A percentile compares a stretch with the other conserved stretches of the same genome.
Conservation (phyloP, 2,113 vertebrate genomes). For the Shinisaurus crocodilurus region DNA sequence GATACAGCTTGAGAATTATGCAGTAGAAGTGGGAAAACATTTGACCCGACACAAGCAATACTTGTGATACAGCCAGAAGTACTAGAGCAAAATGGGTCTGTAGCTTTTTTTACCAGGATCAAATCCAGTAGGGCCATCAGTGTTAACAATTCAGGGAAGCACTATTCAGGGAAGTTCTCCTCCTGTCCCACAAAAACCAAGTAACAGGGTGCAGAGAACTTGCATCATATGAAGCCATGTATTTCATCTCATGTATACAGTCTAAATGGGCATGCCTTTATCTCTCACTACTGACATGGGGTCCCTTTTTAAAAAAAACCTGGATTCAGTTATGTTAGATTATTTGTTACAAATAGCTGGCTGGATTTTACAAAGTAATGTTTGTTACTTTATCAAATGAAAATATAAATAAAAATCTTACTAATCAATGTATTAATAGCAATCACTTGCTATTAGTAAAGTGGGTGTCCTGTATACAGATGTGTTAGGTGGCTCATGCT, state of each 20-base stretch:
- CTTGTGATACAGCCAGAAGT: not conserved
- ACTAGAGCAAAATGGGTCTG: not conserved
- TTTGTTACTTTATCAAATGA: no score
- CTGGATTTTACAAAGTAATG: not conserved
- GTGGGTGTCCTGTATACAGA: not conserved
- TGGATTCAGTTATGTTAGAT: not conserved
- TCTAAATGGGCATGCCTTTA: not conserved
- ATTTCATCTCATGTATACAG: not conserved
- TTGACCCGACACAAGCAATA: not conserved
- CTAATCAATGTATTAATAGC: no score
- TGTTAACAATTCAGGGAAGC: no score
- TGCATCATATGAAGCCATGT: not conserved
- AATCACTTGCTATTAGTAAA: not conserved
- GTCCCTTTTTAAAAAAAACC: not conserved
- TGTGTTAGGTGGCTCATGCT: no score
- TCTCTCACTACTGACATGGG: not conserved
- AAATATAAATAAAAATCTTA: no score
- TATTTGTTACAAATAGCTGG: not conserved
- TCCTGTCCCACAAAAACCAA: not conserved
- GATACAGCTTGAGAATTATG: not conserved
- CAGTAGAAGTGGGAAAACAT: not conserved
- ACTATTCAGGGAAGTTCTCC: not conserved
- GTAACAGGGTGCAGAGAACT: not conserved
- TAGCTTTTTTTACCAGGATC: not conserved
- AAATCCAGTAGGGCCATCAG: not conserved